Conservation (phyloP, 2,888 invertebrate genomes). For the Physocephala rufipes region DNA sequence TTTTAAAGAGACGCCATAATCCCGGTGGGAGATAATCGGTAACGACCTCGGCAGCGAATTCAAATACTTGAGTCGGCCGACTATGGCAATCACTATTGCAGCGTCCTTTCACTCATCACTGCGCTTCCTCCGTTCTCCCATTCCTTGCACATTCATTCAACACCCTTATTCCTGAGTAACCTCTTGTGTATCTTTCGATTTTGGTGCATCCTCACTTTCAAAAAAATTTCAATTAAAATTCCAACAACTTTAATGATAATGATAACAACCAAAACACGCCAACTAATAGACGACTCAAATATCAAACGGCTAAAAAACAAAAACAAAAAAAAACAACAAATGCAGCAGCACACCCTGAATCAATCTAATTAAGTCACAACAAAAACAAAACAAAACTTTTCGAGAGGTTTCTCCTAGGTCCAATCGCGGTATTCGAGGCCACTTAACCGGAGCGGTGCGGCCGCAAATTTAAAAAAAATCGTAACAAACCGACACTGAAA, state of each 20-base stretch:
- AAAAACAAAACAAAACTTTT: not conserved
- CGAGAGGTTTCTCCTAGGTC: conserved; percentile 1
- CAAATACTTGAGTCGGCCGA: too few species aligned
- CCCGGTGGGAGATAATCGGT: too few species aligned
- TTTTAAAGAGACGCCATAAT: too few species aligned
- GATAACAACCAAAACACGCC: too few species aligned
- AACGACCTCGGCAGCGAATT: too few species aligned
- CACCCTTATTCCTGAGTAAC: too few species aligned
- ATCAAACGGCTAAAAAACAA: not conserved
- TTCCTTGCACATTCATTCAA: too few species aligned
- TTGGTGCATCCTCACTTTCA: not conserved
- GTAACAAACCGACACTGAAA: conserved; percentile 8
- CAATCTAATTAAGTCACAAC: conserved; percentile 31
- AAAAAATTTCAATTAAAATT: conserved; percentile 14
- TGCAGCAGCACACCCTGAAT: conserved; percentile 29
- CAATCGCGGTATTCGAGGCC: not conserved
- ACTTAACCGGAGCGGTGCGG: conserved; percentile 14
- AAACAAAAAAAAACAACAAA: conserved; percentile 4
- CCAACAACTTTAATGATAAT: not conserved
- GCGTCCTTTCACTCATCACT: too few species aligned
- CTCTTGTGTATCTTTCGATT: too few species aligned
- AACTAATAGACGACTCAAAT: too few species aligned
- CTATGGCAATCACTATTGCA: too few species aligned
- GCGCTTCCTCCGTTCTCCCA: too few species aligned
- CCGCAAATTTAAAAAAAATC: conserved; percentile 23